Conservation (phyloP, 1,140 invertebrate species). For the Metopolophium dirhodum region DNA sequence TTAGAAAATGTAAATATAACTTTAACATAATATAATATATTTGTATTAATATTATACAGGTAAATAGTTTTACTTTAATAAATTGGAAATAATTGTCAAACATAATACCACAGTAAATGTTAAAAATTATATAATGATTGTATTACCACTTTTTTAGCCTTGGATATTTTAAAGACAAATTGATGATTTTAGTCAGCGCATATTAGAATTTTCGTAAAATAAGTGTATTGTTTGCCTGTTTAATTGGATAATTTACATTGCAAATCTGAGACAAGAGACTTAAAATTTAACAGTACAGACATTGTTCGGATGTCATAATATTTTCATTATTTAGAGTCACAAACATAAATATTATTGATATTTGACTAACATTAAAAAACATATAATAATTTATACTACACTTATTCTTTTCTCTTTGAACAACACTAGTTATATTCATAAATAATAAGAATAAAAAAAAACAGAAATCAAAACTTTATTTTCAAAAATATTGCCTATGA, state of each 20-base stretch:
- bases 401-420: not conserved
- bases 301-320: conserved; percentile 7
- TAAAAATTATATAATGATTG: not conserved
- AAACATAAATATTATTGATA: not conserved
- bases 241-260: conserved; percentile 38
- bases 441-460: not conserved
- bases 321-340: not conserved
- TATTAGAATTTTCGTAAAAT: conserved; percentile 25
- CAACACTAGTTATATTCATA: not conserved
- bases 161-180: not conserved
- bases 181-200: not conserved
- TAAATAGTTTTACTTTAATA: not conserved
- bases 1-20: not conserved
- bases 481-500: not conserved
- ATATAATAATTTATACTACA: not conserved
- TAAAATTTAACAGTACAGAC: not conserved
- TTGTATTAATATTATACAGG: not conserved
- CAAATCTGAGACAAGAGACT: conserved; percentile 18
- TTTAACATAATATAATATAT: not conserved
- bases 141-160: not conserved
- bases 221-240: conserved; percentile 1
- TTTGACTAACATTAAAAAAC: not conserved
- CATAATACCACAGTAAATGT: not conserved
- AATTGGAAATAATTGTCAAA: not conserved
- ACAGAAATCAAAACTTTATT: not conserved